Evolutionary conservation across 53 echinoderm and acorn worm genomes (phyloP).

Genomic region (Echinometra lucunter): DNA sequence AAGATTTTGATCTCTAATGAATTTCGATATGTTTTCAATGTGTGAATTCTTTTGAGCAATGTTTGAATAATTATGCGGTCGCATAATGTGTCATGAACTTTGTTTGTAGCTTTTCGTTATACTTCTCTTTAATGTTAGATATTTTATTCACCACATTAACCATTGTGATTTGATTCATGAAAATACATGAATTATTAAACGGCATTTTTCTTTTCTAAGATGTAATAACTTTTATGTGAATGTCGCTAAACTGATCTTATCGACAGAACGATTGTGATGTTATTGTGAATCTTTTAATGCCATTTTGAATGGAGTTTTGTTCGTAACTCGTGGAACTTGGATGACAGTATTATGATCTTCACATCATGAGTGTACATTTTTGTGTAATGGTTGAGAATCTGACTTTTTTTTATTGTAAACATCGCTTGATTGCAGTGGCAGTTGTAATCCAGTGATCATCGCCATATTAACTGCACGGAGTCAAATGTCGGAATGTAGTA

Average conservation of each 20-base stretch:
- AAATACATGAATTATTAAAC: neutral
- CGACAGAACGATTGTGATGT: neutral
- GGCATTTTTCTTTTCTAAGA: too few relatives aligned
- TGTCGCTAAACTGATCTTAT: neutral
- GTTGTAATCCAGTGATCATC: neutral
- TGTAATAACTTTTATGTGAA: too few relatives aligned
- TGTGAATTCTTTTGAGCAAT: neutral
- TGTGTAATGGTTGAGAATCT: neutral
- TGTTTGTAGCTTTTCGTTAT: neutral
- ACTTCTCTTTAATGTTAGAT: too few relatives aligned
- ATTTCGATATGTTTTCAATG: neutral
- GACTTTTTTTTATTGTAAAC: neutral
- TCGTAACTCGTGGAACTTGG: too few relatives aligned
- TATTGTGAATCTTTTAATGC: neutral
- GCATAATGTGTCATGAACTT: neutral
- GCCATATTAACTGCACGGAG: neutral
- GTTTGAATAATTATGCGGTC: neutral
- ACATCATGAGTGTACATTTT: too few relatives aligned
- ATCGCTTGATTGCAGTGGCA: neutral
- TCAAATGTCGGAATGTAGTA: neutral
- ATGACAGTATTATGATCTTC: slow-evolving; percentile 43
- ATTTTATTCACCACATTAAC: neutral
- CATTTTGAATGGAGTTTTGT: neutral
- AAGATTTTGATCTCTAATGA: neutral
- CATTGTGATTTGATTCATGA: neutral